phyloP scores from a whole-genome alignment of 2,888 invertebrate species.

The Bugulina stolonifera region DNA sequence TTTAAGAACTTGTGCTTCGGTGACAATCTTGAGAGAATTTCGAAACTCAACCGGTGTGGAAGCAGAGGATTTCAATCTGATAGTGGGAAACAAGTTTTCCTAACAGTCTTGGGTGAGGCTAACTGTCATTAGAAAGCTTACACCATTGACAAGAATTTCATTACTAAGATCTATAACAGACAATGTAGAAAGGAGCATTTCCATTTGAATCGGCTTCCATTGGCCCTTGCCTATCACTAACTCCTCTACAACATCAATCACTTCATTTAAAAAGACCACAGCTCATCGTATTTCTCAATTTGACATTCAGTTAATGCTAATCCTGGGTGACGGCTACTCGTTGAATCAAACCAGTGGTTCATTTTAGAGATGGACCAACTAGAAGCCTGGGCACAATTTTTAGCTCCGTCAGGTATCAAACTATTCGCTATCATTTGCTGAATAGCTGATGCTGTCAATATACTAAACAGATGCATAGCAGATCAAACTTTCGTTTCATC shows the following conservation, averaged over 20 bases:
- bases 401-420: background rate
- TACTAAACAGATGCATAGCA: background rate
- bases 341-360: background rate
- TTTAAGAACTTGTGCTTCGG: no score
- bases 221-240: background rate
- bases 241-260: background rate
- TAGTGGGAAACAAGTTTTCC: background rate
- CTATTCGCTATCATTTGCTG: background rate
- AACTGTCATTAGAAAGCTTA: background rate
- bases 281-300: background rate
- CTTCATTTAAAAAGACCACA: background rate
- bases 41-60: background rate
- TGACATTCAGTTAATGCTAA: background rate
- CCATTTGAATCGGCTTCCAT: background rate
- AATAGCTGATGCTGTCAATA: background rate
- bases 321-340: no score
- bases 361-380: background rate
- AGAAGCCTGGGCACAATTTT: background rate
- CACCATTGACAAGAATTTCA: background rate
- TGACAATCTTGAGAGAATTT: background rate
- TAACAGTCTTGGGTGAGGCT: background rate
- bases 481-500: no score
- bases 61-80: background rate
- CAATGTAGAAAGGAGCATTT: background rate
- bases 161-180: constrained; percentile 3